phyloP scores from a whole-genome alignment of 2,113 vertebrate species.

The Vicugna pacos region DNA sequence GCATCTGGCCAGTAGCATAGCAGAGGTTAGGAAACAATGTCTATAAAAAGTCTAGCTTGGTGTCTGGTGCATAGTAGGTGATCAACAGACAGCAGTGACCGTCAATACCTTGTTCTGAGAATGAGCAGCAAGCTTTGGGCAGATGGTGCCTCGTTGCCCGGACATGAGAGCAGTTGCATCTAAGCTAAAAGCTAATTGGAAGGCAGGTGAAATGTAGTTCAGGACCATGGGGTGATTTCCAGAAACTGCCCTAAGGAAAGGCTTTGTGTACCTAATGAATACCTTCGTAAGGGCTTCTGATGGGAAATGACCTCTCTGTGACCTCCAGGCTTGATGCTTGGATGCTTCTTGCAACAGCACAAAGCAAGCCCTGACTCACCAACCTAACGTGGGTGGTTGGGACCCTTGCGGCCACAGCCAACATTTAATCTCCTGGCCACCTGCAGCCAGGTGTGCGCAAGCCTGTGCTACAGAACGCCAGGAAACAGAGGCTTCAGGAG shows the following conservation, averaged over 20 bases:
- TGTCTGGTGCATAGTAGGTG: not conserved
- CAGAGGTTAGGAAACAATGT: not conserved
- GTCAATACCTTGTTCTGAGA: not conserved
- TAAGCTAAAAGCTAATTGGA: not conserved
- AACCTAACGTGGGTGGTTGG: not conserved
- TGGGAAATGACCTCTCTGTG: conserved; percentile 57
- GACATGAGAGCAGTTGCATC: not conserved
- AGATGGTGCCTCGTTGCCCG: not conserved
- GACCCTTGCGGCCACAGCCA: conserved; percentile 58
- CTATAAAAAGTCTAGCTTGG: not conserved
- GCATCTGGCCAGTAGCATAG: not conserved
- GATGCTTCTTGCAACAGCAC: conserved; percentile 62
- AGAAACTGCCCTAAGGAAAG: conserved; percentile 17
- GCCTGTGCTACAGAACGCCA: not conserved
- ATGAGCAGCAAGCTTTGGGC: not conserved
- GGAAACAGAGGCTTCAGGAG: not conserved
- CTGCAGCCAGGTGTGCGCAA: conserved; percentile 28
- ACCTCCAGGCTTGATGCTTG: conserved; percentile 58
- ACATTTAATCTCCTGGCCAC: conserved; percentile 44
- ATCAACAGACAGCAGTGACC: not conserved
- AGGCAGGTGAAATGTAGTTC: not conserved
- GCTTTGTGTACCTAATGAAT: not conserved
- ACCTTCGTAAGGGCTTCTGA: conserved; percentile 15
- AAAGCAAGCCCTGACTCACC: conserved; percentile 74
- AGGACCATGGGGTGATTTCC: not conserved